These are phyloP conservation scores for Rhegmatorhina hoffmannsi DNA, from an alignment of 2,113 vertebrate genomes.

Conservation along the genomic window DNA sequence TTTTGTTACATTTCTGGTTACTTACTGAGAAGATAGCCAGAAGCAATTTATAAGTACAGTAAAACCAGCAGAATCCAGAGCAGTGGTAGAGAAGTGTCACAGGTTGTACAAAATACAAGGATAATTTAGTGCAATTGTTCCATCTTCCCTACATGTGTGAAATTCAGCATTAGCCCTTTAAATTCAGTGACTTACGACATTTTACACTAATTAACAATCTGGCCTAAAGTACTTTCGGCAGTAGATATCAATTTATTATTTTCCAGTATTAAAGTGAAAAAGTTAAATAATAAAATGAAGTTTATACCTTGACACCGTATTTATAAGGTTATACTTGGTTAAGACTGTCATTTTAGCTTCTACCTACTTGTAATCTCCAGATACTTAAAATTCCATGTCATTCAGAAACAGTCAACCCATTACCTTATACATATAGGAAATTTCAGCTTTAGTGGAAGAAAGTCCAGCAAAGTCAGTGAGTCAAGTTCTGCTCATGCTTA, in stretches of 20 bases:
- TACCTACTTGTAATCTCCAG: not conserved
- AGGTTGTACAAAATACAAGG: not conserved
- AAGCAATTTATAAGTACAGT: slow-evolving; percentile 30
- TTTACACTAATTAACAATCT: not conserved
- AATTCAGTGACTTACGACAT: not conserved
- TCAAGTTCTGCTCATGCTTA: not conserved
- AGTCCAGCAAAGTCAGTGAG: not conserved
- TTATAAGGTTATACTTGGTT: not conserved
- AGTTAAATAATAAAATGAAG: not conserved
- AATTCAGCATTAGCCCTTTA: not conserved
- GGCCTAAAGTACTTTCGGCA: not conserved
- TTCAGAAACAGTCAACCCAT: not conserved
- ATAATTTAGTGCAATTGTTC: not conserved
- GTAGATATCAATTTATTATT: not conserved
- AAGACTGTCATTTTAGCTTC: not conserved
- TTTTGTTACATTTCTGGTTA: slow-evolving; percentile 47
- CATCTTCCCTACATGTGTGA: not conserved
- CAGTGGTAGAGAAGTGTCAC: not conserved
- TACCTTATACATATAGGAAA: not conserved
- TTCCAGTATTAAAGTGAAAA: not conserved
- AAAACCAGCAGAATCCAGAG: not conserved
- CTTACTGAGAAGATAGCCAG: slow-evolving; percentile 33
- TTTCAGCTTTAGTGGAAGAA: not conserved
- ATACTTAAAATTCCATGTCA: not conserved
- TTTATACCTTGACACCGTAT: not conserved